A percentile compares a stretch with the other conserved stretches of the same genome.
These are phyloP conservation scores for Meda fulgida DNA, from an alignment of 2,797 vertebrate genomes.

Conservation along the genomic window DNA sequence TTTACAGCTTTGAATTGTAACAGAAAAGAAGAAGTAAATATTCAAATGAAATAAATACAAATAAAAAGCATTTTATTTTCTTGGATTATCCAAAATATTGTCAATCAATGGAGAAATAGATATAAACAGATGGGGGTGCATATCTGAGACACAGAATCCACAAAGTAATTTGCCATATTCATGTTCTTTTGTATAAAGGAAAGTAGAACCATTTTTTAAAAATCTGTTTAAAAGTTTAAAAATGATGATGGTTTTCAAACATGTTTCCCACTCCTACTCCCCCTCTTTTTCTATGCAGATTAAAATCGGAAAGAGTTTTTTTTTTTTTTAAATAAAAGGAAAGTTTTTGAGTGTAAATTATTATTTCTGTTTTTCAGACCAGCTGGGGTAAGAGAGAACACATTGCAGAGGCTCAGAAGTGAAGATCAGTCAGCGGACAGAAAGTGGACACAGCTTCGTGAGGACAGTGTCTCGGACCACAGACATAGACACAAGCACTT, in stretches of 20 bases:
- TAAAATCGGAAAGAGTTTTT: not conserved
- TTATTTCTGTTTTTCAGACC: slow-evolving; percentile 29
- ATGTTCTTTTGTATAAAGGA: not conserved
- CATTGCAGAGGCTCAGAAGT: slow-evolving; percentile 22
- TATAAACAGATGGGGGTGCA: too few species aligned
- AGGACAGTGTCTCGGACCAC: slow-evolving; percentile 31
- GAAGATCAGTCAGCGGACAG: slow-evolving; percentile 20
- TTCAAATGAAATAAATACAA: not conserved
- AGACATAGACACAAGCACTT: slow-evolving; percentile 7
- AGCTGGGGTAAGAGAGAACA: slow-evolving; percentile 34
- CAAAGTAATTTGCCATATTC: not conserved
- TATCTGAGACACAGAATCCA: not conserved
- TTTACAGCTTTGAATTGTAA: too few species aligned
- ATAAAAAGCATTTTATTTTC: not conserved
- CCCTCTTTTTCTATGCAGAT: not conserved
- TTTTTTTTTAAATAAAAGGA: not conserved
- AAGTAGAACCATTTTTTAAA: not conserved
- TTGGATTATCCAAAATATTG: not conserved
- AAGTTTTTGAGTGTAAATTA: slow-evolving; percentile 3
- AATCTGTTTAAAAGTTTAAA: not conserved
- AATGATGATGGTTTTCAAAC: not conserved
- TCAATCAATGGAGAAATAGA: not conserved
- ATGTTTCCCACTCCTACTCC: not conserved
- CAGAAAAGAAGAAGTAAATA: not conserved
- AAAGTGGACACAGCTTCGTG: not conserved